Evolutionary conservation across 2,113 vertebrate species (phyloP).

Genomic region (Oreochromis spilurus): DNA sequence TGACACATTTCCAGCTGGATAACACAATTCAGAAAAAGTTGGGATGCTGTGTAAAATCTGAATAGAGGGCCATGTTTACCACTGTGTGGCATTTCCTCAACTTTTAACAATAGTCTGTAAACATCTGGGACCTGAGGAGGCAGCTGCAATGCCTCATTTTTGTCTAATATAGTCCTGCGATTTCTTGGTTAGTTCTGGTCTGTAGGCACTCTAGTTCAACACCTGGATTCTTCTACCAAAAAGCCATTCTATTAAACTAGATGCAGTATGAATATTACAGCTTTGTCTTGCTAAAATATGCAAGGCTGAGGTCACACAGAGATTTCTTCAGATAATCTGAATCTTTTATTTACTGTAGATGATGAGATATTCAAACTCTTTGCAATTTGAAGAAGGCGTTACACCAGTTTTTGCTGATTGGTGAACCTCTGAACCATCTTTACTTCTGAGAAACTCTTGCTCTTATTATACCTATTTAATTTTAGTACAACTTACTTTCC

Average conservation of each 20-base stretch:
- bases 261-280: not conserved
- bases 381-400: not conserved
- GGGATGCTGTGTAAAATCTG: not conserved
- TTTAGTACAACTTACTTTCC: not conserved
- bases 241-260: not conserved
- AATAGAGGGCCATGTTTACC: not conserved
- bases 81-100: not conserved
- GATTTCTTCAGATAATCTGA: not conserved
- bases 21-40: not conserved
- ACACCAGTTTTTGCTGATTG: not conserved
- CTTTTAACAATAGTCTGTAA: not conserved
- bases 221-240: not conserved
- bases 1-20: not conserved
- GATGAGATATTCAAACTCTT: not conserved
- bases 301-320: not conserved
- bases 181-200: not conserved
- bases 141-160: not conserved
- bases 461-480: not conserved
- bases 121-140: not conserved
- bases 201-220: not conserved
- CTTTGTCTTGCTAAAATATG: not conserved
- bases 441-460: not conserved
- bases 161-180: not conserved
- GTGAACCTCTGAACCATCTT: not conserved
- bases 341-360: not conserved